phyloP scores from a whole-genome alignment of 2,113 vertebrate genomes.

The Oncorhynchus nerka region DNA sequence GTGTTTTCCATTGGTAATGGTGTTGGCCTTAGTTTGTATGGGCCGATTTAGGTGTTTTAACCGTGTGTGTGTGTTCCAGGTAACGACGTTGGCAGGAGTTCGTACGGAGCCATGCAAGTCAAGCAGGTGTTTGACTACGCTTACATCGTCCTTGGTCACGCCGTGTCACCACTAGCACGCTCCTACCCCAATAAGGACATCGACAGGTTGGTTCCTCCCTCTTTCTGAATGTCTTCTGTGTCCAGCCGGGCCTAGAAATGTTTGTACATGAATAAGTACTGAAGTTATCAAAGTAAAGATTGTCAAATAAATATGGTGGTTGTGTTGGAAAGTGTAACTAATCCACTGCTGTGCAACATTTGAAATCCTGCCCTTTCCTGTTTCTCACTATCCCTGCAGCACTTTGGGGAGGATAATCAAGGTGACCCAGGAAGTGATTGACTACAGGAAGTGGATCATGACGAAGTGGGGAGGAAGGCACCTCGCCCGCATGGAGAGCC shows the following conservation, averaged over 20 bases:
- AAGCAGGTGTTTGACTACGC: conserved; percentile 98
- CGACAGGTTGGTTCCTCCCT: conserved; percentile 79
- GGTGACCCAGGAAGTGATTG: conserved; percentile 93
- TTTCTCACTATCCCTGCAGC: conserved; percentile 65
- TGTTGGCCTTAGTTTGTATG: no score
- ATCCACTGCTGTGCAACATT: background rate
- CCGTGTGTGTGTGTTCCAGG: conserved; percentile 64
- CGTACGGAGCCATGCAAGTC: conserved; percentile 97
- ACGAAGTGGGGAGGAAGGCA: conserved; percentile 87
- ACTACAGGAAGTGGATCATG: conserved; percentile 96
- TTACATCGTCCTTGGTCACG: conserved; percentile 92
- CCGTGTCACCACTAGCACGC: conserved; percentile 90
- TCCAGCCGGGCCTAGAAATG: background rate
- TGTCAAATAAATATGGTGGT: no score
- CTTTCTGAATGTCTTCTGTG: background rate
- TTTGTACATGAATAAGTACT: no score
- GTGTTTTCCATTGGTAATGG: no score
- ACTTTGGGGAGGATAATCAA: conserved; percentile 95
- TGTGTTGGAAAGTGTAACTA: background rate
- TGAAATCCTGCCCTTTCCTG: background rate
- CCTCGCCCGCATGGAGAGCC: conserved; percentile 52
- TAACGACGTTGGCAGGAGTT: conserved; percentile 95
- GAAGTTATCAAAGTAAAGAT: no score
- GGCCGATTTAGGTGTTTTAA: no score
- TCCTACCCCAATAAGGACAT: conserved; percentile 95